Evolutionary conservation across 2,797 vertebrate genomes (phyloP).

Genomic region (Catamblyrhynchus diadema): DNA sequence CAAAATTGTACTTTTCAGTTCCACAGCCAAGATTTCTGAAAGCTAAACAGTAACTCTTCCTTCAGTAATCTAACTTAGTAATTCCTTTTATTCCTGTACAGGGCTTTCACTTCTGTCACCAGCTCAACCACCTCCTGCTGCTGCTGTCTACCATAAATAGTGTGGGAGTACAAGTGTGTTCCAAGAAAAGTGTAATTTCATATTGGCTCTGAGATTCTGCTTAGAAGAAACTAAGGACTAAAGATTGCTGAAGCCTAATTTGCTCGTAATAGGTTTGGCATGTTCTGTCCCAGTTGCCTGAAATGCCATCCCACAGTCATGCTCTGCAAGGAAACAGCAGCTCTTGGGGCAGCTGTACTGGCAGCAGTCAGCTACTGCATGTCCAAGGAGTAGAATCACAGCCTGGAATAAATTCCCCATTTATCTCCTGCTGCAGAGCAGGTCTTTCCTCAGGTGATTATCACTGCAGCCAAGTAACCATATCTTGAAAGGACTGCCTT

Average conservation of each 20-base stretch:
- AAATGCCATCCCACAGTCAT: background rate
- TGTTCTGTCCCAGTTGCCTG: background rate
- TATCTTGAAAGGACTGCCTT: background rate
- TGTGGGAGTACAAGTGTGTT: background rate
- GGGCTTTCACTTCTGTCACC: background rate
- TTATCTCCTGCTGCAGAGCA: background rate
- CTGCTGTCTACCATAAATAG: background rate
- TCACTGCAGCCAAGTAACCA: background rate
- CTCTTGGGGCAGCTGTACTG: background rate
- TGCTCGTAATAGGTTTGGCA: background rate
- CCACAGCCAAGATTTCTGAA: background rate
- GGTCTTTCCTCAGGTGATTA: background rate
- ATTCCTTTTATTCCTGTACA: background rate
- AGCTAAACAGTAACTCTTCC: background rate
- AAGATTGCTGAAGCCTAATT: background rate
- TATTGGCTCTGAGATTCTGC: background rate
- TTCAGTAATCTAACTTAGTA: background rate
- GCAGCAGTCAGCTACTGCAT: background rate
- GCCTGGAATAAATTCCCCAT: background rate
- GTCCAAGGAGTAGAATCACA: accelerated
- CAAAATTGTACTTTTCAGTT: background rate
- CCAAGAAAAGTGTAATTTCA: background rate
- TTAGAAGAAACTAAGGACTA: background rate
- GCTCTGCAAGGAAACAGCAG: background rate
- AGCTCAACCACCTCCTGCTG: background rate